phyloP scores from a whole-genome alignment of 2,888 invertebrate genomes.

The Hartigia nigra region DNA sequence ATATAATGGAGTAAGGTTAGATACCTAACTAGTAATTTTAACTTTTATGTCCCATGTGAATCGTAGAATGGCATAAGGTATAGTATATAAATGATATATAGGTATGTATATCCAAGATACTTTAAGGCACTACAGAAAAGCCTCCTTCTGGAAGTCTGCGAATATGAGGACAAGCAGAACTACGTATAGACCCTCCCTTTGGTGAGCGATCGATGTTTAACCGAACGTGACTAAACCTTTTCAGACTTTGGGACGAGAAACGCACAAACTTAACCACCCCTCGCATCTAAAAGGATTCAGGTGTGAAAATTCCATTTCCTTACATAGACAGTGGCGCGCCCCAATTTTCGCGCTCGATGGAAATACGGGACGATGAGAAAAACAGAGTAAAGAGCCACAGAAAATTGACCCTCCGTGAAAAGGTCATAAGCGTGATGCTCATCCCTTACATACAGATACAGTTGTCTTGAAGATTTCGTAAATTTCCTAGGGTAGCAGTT shows the following conservation, averaged over 20 bases:
- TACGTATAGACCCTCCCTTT: too few species aligned
- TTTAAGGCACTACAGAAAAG: background rate
- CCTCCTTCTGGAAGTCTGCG: background rate
- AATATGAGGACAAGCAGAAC: too few species aligned
- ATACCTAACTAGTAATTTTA: background rate
- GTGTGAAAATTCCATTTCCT: constrained; percentile 58
- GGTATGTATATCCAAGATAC: background rate
- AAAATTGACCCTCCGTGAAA: background rate
- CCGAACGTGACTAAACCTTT: constrained; percentile 58
- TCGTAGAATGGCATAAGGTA: background rate
- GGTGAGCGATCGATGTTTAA: constrained; percentile 42
- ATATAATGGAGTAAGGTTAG: background rate
- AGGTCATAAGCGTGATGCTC: background rate
- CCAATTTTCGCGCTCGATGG: constrained; percentile 7
- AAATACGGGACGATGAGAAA: background rate
- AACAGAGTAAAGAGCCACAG: background rate
- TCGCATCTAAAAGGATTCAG: constrained; percentile 39
- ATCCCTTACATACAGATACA: background rate
- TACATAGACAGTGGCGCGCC: constrained; percentile 32
- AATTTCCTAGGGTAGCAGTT: background rate
- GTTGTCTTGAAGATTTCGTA: background rate
- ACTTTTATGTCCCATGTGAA: background rate
- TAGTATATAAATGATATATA: background rate
- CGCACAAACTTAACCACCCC: constrained; percentile 30
- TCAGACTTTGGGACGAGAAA: constrained; percentile 27